These are phyloP conservation scores for Sphenopsis melanotis DNA, from an alignment of 2,797 vertebrate genomes.

Conservation along the genomic window DNA sequence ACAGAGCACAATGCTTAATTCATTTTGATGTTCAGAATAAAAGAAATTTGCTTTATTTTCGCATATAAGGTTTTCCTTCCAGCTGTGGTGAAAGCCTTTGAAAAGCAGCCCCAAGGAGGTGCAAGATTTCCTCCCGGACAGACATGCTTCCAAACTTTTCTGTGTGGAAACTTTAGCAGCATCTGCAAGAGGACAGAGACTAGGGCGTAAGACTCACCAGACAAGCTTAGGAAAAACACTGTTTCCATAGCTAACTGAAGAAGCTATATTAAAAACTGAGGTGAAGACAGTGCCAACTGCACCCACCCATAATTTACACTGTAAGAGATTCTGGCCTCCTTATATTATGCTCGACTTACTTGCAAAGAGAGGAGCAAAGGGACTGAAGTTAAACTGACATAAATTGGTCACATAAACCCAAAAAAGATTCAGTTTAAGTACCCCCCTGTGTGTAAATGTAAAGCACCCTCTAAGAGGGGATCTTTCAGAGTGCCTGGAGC, in stretches of 20 bases:
- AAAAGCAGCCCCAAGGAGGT: constrained; percentile 43
- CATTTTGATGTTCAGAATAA: background rate
- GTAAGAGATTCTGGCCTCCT: background rate
- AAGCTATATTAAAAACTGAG: constrained; percentile 15
- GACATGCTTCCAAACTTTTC: constrained; percentile 31
- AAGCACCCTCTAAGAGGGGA: background rate
- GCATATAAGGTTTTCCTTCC: constrained; percentile 3
- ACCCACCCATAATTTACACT: background rate
- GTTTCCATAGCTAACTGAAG: constrained; percentile 48
- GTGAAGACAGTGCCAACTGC: background rate
- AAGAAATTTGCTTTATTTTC: constrained; percentile 50
- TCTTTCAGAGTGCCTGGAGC: background rate
- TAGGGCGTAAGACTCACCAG: constrained; percentile 13
- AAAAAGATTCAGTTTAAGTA: background rate
- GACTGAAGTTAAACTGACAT: background rate
- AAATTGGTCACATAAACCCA: background rate
- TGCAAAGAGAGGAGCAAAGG: background rate
- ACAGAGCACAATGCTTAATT: background rate
- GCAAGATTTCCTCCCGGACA: constrained; percentile 16
- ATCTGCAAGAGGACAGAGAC: background rate
- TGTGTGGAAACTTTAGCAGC: constrained; percentile 46
- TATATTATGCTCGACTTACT: accelerated
- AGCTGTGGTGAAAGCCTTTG: constrained; percentile 47
- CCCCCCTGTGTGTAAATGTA: accelerated
- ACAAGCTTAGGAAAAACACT: constrained; percentile 7